Evolutionary conservation across 2,888 invertebrate species (phyloP), one percentile per base, ranked within the genome.

Genomic region (Rhagium mordax): DNA sequence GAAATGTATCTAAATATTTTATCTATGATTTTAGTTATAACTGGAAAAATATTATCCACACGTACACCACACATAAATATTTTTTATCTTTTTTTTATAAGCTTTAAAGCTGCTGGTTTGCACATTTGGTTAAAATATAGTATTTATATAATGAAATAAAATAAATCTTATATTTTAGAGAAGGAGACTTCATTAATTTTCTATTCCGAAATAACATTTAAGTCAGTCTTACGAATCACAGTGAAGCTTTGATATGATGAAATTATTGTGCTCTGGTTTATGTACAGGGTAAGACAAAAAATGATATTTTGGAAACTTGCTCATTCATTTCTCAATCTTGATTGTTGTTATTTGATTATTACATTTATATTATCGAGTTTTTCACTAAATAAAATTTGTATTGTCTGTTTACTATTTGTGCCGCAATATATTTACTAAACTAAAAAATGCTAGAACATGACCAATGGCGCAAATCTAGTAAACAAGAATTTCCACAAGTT

Each of bases 161-260:
- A 72, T 70, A 49, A 75, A 72, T 53, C 76, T 76, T 76, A 79
- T 78, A 78, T 73, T 79, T 80, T 78, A 80, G 78, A 77, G 78
- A 76, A 81, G 80, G 80, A 82, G 78, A 79, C 70, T 75, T 77
- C 65, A 74, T 83, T 85, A 83, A 83, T 83, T 84, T 84, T 85
- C 84, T 86, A 84, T 86, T 86, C 86, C 86, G 87, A 87, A 88
- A 88, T 87, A 87, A 88, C 87, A 85, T 86, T 87, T 87, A 88
- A 87, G 86, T 89, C 89, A 89, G 89, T 89, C 89, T 89, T 89
- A 86, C 87, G 87, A 89, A 89, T 89, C 89, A 89, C 89, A 89
- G 89, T 88, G 87, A 89, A 89, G 89, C 89, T 89, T 89, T 89
- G 89, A 89, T 89, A 89, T 89, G 89, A 88, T 87, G 86, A 88